These are phyloP conservation scores for Phania funesta DNA, from an alignment of 2,888 invertebrate genomes.

Conservation along the genomic window DNA sequence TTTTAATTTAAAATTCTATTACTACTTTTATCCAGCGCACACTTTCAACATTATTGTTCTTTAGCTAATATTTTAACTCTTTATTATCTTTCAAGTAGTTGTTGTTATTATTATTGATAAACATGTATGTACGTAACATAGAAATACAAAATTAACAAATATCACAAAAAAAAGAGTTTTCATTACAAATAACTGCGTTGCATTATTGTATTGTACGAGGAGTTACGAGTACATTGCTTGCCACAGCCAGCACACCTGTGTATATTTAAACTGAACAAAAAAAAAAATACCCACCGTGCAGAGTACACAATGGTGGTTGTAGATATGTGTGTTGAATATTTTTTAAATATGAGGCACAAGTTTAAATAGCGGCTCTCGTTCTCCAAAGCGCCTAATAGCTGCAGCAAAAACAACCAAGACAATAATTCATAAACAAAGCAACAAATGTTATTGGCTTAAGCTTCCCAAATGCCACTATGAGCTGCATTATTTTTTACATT, in stretches of 20 bases:
- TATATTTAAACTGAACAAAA: constrained; percentile 47
- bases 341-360: constrained; percentile 19
- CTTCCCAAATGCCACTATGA: constrained; percentile 18
- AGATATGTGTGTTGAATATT: background rate
- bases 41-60: constrained; percentile 52
- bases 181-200: constrained; percentile 53
- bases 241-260: constrained; percentile 66
- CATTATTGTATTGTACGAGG: background rate
- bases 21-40: constrained; percentile 46
- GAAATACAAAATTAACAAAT: constrained; percentile 29
- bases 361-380: constrained; percentile 50
- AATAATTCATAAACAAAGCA: constrained; percentile 39
- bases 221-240: too few species aligned
- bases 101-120: constrained; percentile 37
- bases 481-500: constrained; percentile 1
- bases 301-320: background rate
- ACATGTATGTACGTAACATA: constrained; percentile 16
- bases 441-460: constrained; percentile 40
- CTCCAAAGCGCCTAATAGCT: background rate
- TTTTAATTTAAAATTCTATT: constrained; percentile 46
- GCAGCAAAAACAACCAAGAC: constrained; percentile 2
- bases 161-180: constrained; percentile 26
- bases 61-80: constrained; percentile 44
- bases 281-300: constrained; percentile 49
- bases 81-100: constrained; percentile 33